These are phyloP conservation scores for Hyposmocoma kahamanoa DNA, from an alignment of 1,140 invertebrate genomes.

Conservation along the genomic window DNA sequence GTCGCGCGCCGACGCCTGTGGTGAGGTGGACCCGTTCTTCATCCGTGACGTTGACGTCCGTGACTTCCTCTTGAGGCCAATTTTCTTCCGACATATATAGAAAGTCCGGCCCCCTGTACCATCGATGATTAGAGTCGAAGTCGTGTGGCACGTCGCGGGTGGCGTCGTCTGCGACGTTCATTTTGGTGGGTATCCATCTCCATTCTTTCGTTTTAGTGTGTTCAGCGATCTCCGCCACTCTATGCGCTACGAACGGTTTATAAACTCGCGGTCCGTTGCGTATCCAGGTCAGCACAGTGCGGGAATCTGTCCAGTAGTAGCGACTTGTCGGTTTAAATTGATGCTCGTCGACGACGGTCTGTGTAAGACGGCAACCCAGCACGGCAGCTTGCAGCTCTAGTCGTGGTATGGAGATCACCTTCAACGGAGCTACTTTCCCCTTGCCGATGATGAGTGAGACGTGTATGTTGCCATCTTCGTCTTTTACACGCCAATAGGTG, in stretches of 20 bases:
- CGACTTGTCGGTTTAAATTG: conserved; percentile 8
- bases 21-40: too few species aligned
- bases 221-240: conserved; percentile 39
- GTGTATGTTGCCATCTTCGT: too few species aligned
- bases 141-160: conserved; percentile 10
- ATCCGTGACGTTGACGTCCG: too few species aligned
- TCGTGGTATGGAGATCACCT: too few species aligned
- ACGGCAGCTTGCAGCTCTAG: conserved; percentile 45
- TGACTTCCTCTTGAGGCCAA: conserved; percentile 19
- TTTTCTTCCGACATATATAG: conserved; percentile 9
- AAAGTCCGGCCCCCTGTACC: conserved; percentile 26
- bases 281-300: conserved; percentile 20
- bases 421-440: too few species aligned
- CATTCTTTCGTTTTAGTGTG: conserved; percentile 26
- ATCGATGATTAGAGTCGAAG: conserved; percentile 8
- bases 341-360: conserved; percentile 23
- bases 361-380: conserved; percentile 27
- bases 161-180: conserved; percentile 32
- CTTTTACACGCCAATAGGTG: too few species aligned
- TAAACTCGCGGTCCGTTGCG: conserved; percentile 21
- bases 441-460: too few species aligned
- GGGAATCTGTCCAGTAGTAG: conserved; percentile 25
- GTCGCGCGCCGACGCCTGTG: too few species aligned
- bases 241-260: conserved; percentile 46
- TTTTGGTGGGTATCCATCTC: conserved; percentile 30